phyloP scores from a whole-genome alignment of 2,113 vertebrate genomes.

The Pterocles burchelli region DNA sequence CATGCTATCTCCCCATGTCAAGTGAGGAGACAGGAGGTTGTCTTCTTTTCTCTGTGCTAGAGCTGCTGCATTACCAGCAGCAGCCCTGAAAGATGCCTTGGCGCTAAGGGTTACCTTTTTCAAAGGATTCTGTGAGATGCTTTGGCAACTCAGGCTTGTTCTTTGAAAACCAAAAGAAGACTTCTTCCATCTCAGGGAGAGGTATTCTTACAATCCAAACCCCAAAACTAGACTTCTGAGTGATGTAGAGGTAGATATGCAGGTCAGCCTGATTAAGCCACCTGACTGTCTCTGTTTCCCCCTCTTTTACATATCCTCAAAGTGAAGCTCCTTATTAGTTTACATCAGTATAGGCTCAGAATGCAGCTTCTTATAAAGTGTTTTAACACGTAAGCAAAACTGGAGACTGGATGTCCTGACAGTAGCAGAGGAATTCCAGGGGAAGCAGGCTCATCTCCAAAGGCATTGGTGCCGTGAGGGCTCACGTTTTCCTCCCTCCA shows the following conservation, averaged over 20 bases:
- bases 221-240: neutral
- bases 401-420: neutral
- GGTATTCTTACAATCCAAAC: neutral
- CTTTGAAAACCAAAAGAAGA: neutral
- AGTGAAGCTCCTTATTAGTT: neutral
- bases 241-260: neutral
- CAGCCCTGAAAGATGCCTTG: neutral
- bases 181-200: neutral
- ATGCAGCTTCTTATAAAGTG: neutral
- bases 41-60: neutral
- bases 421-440: neutral
- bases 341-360: neutral
- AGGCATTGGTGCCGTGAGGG: neutral
- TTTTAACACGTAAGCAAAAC: neutral
- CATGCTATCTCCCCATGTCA: neutral
- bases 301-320: neutral
- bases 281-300: neutral
- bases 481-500: fast-evolving
- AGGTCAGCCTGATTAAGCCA: neutral
- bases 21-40: neutral
- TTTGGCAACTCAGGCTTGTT: neutral
- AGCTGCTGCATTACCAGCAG: neutral
- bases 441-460: neutral
- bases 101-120: neutral
- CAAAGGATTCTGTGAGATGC: neutral